Evolutionary conservation across 2,113 vertebrate genomes (phyloP), one percentile per base, ranked within the genome.

Genomic region (Pagrus major): DNA sequence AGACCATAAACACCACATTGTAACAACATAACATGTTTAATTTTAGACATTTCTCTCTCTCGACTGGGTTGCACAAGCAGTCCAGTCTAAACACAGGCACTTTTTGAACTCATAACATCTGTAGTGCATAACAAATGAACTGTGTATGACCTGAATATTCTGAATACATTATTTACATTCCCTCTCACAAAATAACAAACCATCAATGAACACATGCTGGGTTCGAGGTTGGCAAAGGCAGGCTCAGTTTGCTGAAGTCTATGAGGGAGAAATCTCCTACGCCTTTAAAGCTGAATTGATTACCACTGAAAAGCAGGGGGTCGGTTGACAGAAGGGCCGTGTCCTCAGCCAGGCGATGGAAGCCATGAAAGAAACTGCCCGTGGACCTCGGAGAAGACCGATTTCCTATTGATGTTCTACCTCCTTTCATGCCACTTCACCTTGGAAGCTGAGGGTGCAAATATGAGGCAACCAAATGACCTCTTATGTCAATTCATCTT

Each of bases 221-320:
- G 77, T 60, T 44, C 6, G 52, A 6, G 54, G 61, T 67, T 86
- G 82, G 73, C 70, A 63, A 46, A 77, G 77, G 78, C 46, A 56
- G 64, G 52, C 75, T 78, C 74, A 71, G 75, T 83, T 87, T 87
- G 84, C 73, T 35, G 25, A 81, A 79, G 86, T 79, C 54, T 86
- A 77, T 39, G 35, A 87, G 84, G 84, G 80, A 77, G 70, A 78
- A 47, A 83, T 84, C 61, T 77, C 74, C 51, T 33, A 8, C 8
- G 58, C 88, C 80, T 91, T 88, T 89, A 86, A 82, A 88, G 88
- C 81, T 81, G 82, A 93, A 93, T 88, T 93, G 90, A 93, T 95
- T 92, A 89, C 78, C 92, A 92, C 86, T 94, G 86, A 89, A 84
- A 94, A 92, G 91, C 78, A 89, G 76, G 76, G 41, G 69, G 60